Percentiles rank a stretch among this genome's conserved stretches.
phyloP scores from a whole-genome alignment of 2,888 invertebrate genomes.

The Tetrapedia diversipes region DNA sequence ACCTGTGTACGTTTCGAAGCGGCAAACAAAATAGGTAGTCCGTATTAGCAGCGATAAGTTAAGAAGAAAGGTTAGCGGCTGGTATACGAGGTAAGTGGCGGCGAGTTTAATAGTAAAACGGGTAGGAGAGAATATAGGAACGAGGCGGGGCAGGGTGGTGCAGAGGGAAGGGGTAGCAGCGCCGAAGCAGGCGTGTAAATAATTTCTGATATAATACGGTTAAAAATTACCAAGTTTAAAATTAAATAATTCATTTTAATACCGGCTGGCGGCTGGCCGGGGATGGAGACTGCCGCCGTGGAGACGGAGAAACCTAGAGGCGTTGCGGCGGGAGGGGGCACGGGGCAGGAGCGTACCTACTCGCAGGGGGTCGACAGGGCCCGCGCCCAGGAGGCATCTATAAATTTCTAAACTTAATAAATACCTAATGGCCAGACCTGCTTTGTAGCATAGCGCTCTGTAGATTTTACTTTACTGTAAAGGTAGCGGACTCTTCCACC shows the following conservation, averaged over 20 bases:
- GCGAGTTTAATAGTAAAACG: constrained; percentile 48
- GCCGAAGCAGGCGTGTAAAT: constrained; percentile 75
- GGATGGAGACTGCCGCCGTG: constrained; percentile 67
- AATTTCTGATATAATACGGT: constrained; percentile 81
- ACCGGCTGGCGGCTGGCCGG: constrained; percentile 81
- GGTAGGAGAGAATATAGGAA: constrained; percentile 25
- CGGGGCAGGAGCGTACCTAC: constrained; percentile 61
- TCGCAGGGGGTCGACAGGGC: constrained; percentile 69
- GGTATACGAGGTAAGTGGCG: constrained; percentile 53
- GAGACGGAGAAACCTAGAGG: constrained; percentile 58
- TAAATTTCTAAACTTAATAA: constrained; percentile 83
- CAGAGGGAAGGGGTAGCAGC: constrained; percentile 54
- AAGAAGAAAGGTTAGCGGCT: constrained; percentile 46
- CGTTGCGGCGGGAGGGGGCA: constrained; percentile 46
- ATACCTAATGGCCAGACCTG: constrained; percentile 82
- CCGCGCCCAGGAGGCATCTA: constrained; percentile 81
- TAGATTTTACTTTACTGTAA: constrained; percentile 73
- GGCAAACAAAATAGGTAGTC: constrained; percentile 15
- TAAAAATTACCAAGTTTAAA: constrained; percentile 86
- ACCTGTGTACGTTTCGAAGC: not conserved
- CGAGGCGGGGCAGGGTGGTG: constrained; percentile 25
- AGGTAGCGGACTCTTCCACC: constrained; percentile 63
- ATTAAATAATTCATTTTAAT: constrained; percentile 86
- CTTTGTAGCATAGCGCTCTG: constrained; percentile 80
- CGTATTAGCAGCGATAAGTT: constrained; percentile 38